A percentile compares a stretch with the other conserved stretches of the same genome.
These are phyloP conservation scores for Nephrotoma flavescens DNA, from an alignment of 2,888 invertebrate genomes.

Conservation along the genomic window DNA sequence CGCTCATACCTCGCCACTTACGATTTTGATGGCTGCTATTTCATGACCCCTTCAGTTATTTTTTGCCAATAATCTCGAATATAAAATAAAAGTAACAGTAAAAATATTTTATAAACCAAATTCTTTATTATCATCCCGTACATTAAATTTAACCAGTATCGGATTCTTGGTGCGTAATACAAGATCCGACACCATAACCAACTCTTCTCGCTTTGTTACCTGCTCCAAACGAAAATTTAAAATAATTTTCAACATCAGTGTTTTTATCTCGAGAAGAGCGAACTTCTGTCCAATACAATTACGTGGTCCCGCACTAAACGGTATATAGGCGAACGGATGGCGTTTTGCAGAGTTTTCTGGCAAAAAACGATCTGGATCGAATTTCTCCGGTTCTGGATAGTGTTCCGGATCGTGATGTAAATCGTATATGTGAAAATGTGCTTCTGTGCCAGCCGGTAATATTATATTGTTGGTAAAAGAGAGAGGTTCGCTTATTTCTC, in stretches of 20 bases:
- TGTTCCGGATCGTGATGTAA: slow-evolving; percentile 46
- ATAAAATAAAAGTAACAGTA: too few species aligned
- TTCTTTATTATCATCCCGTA: neutral
- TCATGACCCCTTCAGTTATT: too few species aligned
- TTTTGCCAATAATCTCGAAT: too few species aligned
- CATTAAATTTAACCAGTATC: neutral
- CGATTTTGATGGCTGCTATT: too few species aligned
- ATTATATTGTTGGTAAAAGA: slow-evolving; percentile 16
- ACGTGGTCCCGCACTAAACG: slow-evolving; percentile 29
- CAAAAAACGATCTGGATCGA: slow-evolving; percentile 44
- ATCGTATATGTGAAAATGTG: slow-evolving; percentile 44
- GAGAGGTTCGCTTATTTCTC: slow-evolving; percentile 20
- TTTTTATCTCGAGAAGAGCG: slow-evolving; percentile 48
- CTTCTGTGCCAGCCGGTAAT: slow-evolving; percentile 36
- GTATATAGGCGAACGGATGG: slow-evolving; percentile 48
- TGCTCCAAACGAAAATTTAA: slow-evolving; percentile 37
- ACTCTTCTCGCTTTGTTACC: slow-evolving; percentile 33
- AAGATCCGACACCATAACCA: slow-evolving; percentile 32
- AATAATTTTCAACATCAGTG: slow-evolving; percentile 38
- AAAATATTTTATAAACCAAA: neutral
- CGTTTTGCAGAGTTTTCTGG: slow-evolving; percentile 29
- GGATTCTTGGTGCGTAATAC: slow-evolving; percentile 30
- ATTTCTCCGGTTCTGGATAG: slow-evolving; percentile 47
- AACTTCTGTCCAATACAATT: slow-evolving; percentile 38
- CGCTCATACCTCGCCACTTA: too few species aligned